Percentiles rank a stretch among this genome's conserved stretches.
Evolutionary conservation across 2,113 vertebrate genomes (phyloP).

Genomic region (Smithornis capensis): DNA sequence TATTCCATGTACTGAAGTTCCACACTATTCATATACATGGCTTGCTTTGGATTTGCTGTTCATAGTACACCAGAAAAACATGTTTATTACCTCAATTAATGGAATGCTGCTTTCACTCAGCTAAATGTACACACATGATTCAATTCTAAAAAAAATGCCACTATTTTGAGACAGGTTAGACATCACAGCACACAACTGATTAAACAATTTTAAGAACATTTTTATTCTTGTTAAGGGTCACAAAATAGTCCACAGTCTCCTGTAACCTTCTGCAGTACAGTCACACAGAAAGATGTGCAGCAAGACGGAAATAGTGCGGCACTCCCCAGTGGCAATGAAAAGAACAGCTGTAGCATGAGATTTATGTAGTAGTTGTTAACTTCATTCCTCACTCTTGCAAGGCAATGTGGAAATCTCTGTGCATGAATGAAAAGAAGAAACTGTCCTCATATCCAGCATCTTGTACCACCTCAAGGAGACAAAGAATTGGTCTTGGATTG

Average conservation of each 20-base stretch:
- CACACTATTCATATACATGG: not conserved
- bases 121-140: not conserved
- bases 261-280: not conserved
- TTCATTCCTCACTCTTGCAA: not conserved
- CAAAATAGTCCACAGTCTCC: not conserved
- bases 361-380: not conserved
- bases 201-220: not conserved
- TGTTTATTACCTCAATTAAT: constrained; percentile 8
- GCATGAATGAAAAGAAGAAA: not conserved
- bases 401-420: not conserved
- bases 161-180: not conserved
- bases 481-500: not conserved
- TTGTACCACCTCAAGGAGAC: not conserved
- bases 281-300: not conserved
- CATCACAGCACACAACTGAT: not conserved
- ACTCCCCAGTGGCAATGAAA: not conserved
- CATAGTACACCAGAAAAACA: not conserved
- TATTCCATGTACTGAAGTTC: not conserved
- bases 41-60: not conserved
- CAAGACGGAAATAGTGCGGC: not conserved
- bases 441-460: not conserved
- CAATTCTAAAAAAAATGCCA: not conserved
- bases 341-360: not conserved
- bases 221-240: not conserved
- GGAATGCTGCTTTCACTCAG: not conserved